Conservation (phyloP, 2,888 invertebrate genomes). For the Agrotis segetum region DNA sequence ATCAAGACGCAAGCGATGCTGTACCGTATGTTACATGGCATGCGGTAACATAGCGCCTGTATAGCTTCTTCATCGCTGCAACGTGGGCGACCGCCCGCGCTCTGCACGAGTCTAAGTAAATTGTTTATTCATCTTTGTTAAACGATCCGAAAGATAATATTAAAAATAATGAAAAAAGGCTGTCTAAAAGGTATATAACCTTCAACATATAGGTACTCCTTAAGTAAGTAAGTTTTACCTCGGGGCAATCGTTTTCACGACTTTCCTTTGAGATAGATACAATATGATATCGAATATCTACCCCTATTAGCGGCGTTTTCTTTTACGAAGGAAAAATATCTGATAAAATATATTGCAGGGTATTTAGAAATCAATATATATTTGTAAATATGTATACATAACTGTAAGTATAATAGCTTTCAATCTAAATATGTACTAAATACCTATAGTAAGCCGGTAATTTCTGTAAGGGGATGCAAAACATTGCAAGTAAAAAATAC, state of each 20-base stretch:
- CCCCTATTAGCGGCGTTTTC: slow-evolving; percentile 11
- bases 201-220: not conserved
- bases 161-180: slow-evolving; percentile 17
- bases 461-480: too few relatives aligned
- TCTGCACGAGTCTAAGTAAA: not conserved
- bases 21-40: too few relatives aligned
- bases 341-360: not conserved
- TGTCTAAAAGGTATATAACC: not conserved
- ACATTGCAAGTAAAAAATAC: too few relatives aligned
- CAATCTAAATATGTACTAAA: too few relatives aligned
- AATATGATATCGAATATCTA: slow-evolving; percentile 34
- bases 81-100: too few relatives aligned
- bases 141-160: slow-evolving; percentile 1
- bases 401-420: too few relatives aligned
- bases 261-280: slow-evolving; percentile 30
- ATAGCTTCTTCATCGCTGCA: too few relatives aligned
- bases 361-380: too few relatives aligned
- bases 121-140: not conserved
- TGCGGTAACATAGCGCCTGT: too few relatives aligned
- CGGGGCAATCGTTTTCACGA: slow-evolving; percentile 8
- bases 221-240: slow-evolving; percentile 13
- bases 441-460: too few relatives aligned
- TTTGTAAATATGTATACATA: too few relatives aligned
- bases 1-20: too few relatives aligned
- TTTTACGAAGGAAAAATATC: slow-evolving; percentile 17